phyloP scores from a whole-genome alignment of 1,140 invertebrate species.

The Anoplolepis gracilipes region DNA sequence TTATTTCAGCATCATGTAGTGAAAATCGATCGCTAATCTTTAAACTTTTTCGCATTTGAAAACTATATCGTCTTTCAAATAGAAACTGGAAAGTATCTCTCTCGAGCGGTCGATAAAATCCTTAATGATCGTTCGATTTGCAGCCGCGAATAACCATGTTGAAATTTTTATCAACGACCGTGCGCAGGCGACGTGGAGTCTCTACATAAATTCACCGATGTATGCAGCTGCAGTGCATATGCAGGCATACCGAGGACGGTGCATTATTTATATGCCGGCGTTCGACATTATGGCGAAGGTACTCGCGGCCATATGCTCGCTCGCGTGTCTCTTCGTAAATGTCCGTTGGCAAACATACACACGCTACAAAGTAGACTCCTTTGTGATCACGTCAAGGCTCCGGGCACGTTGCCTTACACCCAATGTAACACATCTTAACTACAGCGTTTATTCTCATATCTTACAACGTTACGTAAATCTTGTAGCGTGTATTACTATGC shows the following conservation, averaged over 20 bases:
- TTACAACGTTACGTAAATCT: slow-evolving; percentile 13
- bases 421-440: slow-evolving; percentile 19
- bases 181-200: slow-evolving; percentile 48
- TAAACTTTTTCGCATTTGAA: background rate
- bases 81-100: background rate
- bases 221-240: slow-evolving; percentile 20
- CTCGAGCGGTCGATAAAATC: slow-evolving; percentile 50
- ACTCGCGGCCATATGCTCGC: slow-evolving; percentile 40
- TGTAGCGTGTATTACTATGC: background rate
- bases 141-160: slow-evolving; percentile 44
- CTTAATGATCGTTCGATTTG: slow-evolving; percentile 63
- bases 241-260: slow-evolving; percentile 35
- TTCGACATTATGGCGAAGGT: slow-evolving; percentile 55
- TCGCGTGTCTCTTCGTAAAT: slow-evolving; percentile 36
- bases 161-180: slow-evolving; percentile 67
- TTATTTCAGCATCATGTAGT: background rate
- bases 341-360: background rate
- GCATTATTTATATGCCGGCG: slow-evolving; percentile 68
- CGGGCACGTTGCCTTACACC: slow-evolving; percentile 6
- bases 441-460: slow-evolving; percentile 51
- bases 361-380: slow-evolving; percentile 3
- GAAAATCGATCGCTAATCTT: background rate
- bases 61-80: background rate
- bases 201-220: slow-evolving; percentile 47
- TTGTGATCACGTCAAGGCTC: background rate